These are phyloP conservation scores for Morbakka virulenta DNA, from an alignment of 30 jellyfish, hydroid and myxozoan genomes.

Conservation along the genomic window DNA sequence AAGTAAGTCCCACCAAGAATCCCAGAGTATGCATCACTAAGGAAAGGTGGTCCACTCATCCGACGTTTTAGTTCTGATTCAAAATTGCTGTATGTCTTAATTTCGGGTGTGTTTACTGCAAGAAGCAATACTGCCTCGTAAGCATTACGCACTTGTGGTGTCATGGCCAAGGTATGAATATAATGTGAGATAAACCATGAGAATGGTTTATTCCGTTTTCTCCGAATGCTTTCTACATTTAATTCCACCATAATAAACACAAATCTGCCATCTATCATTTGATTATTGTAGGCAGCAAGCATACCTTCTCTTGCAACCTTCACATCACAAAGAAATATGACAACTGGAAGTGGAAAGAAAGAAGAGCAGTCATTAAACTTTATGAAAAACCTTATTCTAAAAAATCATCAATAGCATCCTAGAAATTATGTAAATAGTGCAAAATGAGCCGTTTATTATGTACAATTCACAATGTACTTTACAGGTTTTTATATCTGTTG, in stretches of 20 bases:
- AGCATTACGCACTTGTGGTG: constrained; percentile 13
- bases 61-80: not conserved
- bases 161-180: not conserved
- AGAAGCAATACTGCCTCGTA: constrained; percentile 30
- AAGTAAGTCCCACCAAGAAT: not conserved
- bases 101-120: not conserved
- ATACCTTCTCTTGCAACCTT: constrained; percentile 51
- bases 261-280: constrained; percentile 52
- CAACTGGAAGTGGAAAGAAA: constrained; percentile 25
- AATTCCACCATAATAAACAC: constrained; percentile 37
- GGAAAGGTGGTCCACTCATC: not conserved
- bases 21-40: not conserved
- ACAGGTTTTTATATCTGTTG: too few relatives aligned
- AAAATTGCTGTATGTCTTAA: not conserved
- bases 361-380: too few relatives aligned
- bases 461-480: too few relatives aligned
- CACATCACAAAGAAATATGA: constrained; percentile 25
- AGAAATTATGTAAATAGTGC: too few relatives aligned
- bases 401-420: not conserved
- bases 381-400: not conserved
- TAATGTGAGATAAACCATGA: constrained; percentile 43
- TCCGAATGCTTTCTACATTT: not conserved
- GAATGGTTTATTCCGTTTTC: not conserved
- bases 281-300: constrained; percentile 15
- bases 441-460: too few relatives aligned